Evolutionary conservation across 2,797 vertebrate genomes (phyloP), one percentile per base, ranked within the genome.

Genomic region (Mormyrops attenuatus): DNA sequence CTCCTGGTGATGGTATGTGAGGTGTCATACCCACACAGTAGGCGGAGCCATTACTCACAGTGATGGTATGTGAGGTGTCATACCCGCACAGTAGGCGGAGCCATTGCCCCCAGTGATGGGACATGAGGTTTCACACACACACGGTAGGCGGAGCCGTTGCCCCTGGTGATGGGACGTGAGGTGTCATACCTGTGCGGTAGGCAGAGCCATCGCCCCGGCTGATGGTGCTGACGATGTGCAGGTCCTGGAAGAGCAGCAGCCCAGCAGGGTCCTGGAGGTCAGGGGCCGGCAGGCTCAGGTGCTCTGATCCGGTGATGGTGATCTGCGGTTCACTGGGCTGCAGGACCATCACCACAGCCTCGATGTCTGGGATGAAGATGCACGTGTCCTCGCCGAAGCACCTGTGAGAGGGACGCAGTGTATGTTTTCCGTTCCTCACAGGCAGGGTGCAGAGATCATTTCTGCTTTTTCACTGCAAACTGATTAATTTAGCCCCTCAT

Each of bases 371-470:
- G 93, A 99, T 97, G 89, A 93, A 97, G 93, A 99, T 97, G 87
- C 98, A 99, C 49, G 97, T 97, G 90, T 99, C 98, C 94, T 99
- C 98, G 89, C 98, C 98, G 60, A 99, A 99, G 95, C 98, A 99
- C 94, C 98, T 99, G 93, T 34, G 11, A 90, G 4, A 55, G 47
- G 1, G 47, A 84, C 1, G 17, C 6, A 1, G 38, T 22, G 41
- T 47, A n/a, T 1, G 41, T 22, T 4, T 8, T 47, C n/a, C 3
- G 1, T 49, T n/a, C 44, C 77, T 49, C 17, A 41, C 77, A 3
- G 66, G 30, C 66, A 34, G 4, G 30, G 30, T 15, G 15, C 73
- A 44, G 73, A 80, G 41, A 80, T 20, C 5, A 0, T 77, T 41
- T 44, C 34, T 44, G 17, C 38, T 44, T 80, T 50, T 85, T 3